Evolutionary conservation across 2,888 invertebrate species (phyloP).

Genomic region (Hydrotaea diabolus): DNA sequence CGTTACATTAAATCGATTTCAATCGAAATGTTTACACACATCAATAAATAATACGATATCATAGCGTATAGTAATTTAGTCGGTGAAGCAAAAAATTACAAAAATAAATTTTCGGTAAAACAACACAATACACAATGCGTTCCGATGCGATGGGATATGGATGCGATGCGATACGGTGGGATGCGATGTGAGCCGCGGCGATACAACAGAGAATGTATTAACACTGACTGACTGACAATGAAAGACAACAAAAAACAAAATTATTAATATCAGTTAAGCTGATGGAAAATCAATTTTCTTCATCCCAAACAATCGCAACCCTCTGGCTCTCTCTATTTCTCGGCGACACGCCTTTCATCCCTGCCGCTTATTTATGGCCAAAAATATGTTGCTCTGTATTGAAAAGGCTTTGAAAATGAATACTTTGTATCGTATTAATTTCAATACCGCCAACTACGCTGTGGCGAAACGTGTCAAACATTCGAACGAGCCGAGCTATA

Average conservation of each 20-base stretch:
- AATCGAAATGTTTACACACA: slow-evolving; percentile 31
- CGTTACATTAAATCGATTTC: slow-evolving; percentile 15
- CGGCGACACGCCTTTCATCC: not conserved
- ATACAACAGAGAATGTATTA: no score
- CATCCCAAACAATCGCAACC: not conserved
- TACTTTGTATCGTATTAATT: not conserved
- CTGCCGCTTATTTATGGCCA: not conserved
- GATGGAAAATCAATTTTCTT: slow-evolving; percentile 41
- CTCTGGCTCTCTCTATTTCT: no score
- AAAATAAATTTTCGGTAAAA: not conserved
- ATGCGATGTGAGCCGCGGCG: no score
- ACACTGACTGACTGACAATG: not conserved
- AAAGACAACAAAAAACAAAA: not conserved
- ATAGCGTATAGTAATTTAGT: slow-evolving; percentile 19
- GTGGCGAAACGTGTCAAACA: not conserved
- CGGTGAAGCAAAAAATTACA: slow-evolving; percentile 11
- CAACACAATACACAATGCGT: no score
- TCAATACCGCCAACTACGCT: not conserved
- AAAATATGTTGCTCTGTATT: not conserved
- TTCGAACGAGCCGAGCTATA: not conserved
- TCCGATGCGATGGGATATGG: not conserved
- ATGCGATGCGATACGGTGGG: not conserved
- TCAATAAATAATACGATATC: slow-evolving; percentile 36
- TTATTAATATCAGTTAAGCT: slow-evolving; percentile 49
- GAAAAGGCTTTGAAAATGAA: not conserved